Evolutionary conservation across 2,888 invertebrate species (phyloP).

Genomic region (Synanthedon vespiformis): DNA sequence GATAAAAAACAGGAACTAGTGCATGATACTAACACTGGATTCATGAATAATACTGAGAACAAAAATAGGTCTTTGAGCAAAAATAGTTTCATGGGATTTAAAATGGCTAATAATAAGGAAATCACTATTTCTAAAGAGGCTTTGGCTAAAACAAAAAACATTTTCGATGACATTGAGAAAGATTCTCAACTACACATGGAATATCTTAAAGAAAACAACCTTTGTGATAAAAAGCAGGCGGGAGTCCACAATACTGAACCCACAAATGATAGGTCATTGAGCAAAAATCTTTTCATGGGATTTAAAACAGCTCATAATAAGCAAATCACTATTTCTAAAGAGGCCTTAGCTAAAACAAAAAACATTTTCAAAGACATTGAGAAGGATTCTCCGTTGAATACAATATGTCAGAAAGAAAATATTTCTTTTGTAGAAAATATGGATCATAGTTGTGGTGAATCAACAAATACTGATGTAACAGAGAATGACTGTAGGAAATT

Average conservation of each 20-base stretch:
- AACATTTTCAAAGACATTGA: conserved; percentile 23
- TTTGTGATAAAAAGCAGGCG: neutral
- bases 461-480: neutral
- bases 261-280: conserved; percentile 6
- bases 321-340: conserved; percentile 29
- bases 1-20: neutral
- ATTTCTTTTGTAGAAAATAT: conserved; percentile 18
- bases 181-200: neutral
- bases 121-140: conserved; percentile 34
- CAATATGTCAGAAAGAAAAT: conserved; percentile 28
- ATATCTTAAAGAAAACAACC: neutral
- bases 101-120: conserved; percentile 35
- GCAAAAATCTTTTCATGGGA: conserved; percentile 13
- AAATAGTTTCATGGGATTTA: conserved; percentile 23
- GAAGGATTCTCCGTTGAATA: conserved; percentile 21
- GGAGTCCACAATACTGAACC: conserved; percentile 6
- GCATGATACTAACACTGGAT: neutral
- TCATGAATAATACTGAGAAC: neutral
- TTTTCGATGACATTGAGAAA: conserved; percentile 21
- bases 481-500: neutral
- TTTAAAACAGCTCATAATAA: conserved; percentile 42
- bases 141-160: conserved; percentile 21
- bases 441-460: too few species aligned
- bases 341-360: conserved; percentile 24
- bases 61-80: neutral